These are phyloP conservation scores for Galaxea fascicularis DNA, from an alignment of 92 coral and sea anemone species.

Conservation along the genomic window DNA sequence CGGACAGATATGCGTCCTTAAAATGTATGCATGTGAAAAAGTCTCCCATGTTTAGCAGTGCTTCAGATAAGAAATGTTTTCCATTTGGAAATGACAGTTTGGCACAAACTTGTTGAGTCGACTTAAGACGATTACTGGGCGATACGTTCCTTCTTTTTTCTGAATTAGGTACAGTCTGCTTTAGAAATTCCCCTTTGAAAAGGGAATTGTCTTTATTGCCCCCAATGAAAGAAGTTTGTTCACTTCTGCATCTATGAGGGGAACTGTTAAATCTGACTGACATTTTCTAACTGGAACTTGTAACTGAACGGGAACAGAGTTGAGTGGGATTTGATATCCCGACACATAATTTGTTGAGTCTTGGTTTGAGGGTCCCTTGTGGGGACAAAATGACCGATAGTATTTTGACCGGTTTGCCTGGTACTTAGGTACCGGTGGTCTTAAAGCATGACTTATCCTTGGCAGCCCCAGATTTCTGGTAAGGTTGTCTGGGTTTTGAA, in stretches of 20 bases:
- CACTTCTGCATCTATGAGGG: too few species aligned
- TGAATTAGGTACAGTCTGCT: slow-evolving; percentile 7
- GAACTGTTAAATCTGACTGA: too few species aligned
- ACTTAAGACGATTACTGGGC: slow-evolving; percentile 17
- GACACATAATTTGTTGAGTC: background rate
- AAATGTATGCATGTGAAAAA: slow-evolving; percentile 40
- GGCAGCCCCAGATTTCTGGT: too few species aligned
- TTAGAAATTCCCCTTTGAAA: background rate
- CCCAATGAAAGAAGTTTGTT: too few species aligned
- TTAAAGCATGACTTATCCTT: too few species aligned
- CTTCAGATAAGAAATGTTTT: slow-evolving; percentile 31
- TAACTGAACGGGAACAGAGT: too few species aligned
- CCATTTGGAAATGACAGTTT: too few species aligned
- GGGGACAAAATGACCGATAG: background rate
- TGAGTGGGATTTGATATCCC: too few species aligned
- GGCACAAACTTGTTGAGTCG: slow-evolving; percentile 17
- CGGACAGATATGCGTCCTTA: slow-evolving; percentile 46
- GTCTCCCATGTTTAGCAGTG: slow-evolving; percentile 34
- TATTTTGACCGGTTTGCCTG: background rate
- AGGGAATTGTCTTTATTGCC: background rate
- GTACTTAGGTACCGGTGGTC: background rate
- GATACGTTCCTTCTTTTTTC: too few species aligned
- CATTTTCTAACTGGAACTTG: too few species aligned
- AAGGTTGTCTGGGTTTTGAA: too few species aligned
- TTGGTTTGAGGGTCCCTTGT: background rate